These are phyloP conservation scores for Stylophora pistillata DNA, from an alignment of 64 coral and sea anemone genomes.

Conservation along the genomic window DNA sequence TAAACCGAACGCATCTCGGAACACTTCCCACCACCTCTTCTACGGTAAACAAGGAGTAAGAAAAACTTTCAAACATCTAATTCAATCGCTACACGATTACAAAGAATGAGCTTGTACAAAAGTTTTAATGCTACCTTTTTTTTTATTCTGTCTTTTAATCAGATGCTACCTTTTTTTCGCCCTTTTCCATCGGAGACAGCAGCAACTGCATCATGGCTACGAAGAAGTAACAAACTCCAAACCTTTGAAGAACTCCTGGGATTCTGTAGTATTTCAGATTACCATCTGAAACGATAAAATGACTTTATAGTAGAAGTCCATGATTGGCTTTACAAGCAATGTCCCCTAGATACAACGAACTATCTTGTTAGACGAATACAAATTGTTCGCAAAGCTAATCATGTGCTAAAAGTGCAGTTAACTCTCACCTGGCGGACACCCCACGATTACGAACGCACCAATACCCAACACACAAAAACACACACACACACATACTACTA, in stretches of 20 bases:
- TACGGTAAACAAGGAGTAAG: neutral
- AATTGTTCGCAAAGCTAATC: too few species aligned
- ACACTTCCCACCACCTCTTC: slow-evolving; percentile 74
- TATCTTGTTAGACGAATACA: too few species aligned
- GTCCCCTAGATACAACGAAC: too few species aligned
- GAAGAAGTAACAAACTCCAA: slow-evolving; percentile 72
- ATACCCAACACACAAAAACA: too few species aligned
- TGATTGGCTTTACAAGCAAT: too few species aligned
- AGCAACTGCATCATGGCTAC: slow-evolving; percentile 70
- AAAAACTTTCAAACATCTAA: neutral
- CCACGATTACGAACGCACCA: too few species aligned
- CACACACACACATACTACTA: too few species aligned
- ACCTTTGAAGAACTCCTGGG: slow-evolving; percentile 78
- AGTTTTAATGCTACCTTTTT: neutral
- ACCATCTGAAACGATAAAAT: slow-evolving; percentile 29
- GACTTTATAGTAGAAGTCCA: too few species aligned
- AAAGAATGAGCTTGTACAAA: too few species aligned
- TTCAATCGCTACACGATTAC: too few species aligned
- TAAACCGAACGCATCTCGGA: slow-evolving; percentile 84
- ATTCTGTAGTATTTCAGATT: slow-evolving; percentile 69
- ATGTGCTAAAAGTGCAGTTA: too few species aligned
- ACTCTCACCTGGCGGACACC: too few species aligned
- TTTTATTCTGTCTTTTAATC: neutral
- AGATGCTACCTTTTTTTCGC: slow-evolving; percentile 12
- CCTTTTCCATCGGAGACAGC: slow-evolving; percentile 21